These are phyloP conservation scores for Temnothorax nylanderi DNA, from an alignment of 1,140 invertebrate genomes.

Conservation along the genomic window DNA sequence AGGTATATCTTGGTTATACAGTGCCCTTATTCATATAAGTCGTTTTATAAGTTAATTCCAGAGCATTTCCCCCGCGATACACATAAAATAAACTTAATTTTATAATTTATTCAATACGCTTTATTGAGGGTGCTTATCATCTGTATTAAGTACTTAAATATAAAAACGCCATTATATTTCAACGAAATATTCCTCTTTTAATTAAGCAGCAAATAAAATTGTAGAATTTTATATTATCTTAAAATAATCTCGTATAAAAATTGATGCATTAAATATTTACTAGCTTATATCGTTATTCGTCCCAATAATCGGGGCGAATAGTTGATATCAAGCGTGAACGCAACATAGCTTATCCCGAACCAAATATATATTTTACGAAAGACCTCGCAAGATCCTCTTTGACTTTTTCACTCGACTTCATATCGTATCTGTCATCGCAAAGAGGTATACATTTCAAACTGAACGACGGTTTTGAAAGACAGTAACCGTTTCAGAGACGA, in stretches of 20 bases:
- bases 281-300: neutral
- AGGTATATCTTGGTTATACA: neutral
- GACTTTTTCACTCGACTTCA: neutral
- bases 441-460: neutral
- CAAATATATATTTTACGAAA: neutral
- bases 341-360: neutral
- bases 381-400: neutral
- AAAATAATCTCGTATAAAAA: neutral
- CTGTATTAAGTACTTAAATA: neutral
- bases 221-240: neutral
- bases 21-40: neutral
- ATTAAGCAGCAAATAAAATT: neutral
- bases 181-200: neutral
- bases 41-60: conserved; percentile 8
- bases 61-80: no score
- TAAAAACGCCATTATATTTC: neutral
- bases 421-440: neutral
- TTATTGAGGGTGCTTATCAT: neutral
- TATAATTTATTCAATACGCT: conserved; percentile 3
- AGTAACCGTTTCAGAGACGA: conserved; percentile 5
- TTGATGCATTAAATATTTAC: neutral
- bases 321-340: neutral
- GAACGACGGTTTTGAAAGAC: neutral
- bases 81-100: neutral
- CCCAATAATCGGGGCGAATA: neutral